Base-by-base conservation (phyloP, 2,888 invertebrate species). In the Galeopsomyia nigrocyanea region DNA sequence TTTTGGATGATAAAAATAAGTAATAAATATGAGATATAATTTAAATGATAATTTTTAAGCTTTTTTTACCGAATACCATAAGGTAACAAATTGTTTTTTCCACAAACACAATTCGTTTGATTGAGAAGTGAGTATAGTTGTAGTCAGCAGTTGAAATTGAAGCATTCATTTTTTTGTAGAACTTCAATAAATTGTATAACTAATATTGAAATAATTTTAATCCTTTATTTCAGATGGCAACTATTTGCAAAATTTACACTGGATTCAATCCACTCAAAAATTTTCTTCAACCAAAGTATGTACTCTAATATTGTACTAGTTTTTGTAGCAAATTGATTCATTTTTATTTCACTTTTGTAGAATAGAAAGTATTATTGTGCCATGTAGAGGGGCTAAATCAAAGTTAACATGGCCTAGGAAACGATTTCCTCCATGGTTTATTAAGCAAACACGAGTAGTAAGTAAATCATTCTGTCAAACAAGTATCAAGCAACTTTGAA, bases 371-470 rank as follows among this genome's bases (percentile, higher is more conserved):
- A 49, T 71, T 70, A 31, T 19, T 10, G 6, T 68, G 39, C 21
- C 70, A 10, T 17, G 39, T 9, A 49, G 70, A 55, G 60, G 57
- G 13, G 3, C n/a, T 9, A 10, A 64, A 60, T 47, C 50, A 10
- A 17, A 22, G 6, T 46, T n/a, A 58, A 61, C 68, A 21, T 2
- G 39, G 1, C 86, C 94, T 9, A 90, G 88, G 81, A 89, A 90
- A 80, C 88, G 92, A 71, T 92, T 92, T 82, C 94, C 95, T 0
- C 89, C 91, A 78, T 95, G 95, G 95, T 90, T 91, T 82, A 85
- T 91, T 53, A 89, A 90, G 61, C 92, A 92, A 86, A 89, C 90
- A 78, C 89, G 91, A 82, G 89, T 89, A 82, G 94, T 94, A 88
- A 81, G 90, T 87, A 75, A 73, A 49, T 56, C 47, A 47, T 26